These are phyloP conservation scores for Octomys mimax DNA, from an alignment of 2,797 vertebrate species.

Conservation along the genomic window DNA sequence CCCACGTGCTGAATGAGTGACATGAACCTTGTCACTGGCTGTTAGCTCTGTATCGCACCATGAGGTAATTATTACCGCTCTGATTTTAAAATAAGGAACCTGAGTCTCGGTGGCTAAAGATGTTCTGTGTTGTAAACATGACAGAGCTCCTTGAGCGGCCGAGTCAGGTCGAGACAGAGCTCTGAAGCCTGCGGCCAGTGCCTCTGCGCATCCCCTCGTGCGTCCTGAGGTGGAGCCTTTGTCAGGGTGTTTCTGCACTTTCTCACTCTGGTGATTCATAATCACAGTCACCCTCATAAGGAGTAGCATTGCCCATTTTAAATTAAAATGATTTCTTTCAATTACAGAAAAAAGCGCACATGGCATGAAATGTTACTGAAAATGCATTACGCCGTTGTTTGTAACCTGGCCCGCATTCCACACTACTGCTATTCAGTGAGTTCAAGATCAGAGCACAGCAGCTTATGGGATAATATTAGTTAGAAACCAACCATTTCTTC, in stretches of 20 bases:
- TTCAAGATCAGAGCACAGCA: slow-evolving; percentile 6
- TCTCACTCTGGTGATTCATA: background rate
- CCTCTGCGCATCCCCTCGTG: background rate
- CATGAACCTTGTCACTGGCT: background rate
- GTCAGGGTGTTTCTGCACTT: background rate
- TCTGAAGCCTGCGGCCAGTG: background rate
- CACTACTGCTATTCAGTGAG: background rate
- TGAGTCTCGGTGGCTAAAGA: background rate
- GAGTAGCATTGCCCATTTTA: background rate
- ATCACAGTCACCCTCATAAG: background rate
- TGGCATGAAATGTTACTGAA: background rate
- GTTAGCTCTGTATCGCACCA: background rate
- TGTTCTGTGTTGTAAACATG: background rate
- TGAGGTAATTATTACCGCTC: background rate
- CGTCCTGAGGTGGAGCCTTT: background rate
- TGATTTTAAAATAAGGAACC: background rate
- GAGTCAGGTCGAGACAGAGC: background rate
- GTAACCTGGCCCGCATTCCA: background rate
- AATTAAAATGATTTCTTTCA: slow-evolving; percentile 32
- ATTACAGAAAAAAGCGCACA: background rate
- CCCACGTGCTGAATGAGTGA: background rate
- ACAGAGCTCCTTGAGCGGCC: background rate
- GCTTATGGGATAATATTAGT: background rate
- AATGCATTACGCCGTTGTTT: background rate
- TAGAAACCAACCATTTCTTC: background rate